phyloP scores from a whole-genome alignment of 92 coral and sea anemone genomes.

The Virgularia gustaviana region DNA sequence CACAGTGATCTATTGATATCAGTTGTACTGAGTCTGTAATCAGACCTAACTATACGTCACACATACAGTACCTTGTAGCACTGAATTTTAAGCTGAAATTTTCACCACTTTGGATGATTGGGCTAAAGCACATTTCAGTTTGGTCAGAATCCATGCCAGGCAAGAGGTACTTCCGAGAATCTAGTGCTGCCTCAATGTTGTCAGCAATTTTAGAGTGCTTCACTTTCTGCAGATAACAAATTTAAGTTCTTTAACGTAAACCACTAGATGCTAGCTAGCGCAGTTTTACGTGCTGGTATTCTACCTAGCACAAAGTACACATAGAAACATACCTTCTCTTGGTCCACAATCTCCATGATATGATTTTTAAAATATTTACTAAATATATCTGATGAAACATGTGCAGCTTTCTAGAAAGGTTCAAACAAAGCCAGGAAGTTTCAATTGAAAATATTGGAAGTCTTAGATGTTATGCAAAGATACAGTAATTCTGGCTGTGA shows the following conservation, averaged over 20 bases:
- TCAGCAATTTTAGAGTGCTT: slow-evolving; percentile 95
- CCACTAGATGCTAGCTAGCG: no score
- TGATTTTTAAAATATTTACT: slow-evolving; percentile 91
- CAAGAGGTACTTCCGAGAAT: slow-evolving; percentile 74
- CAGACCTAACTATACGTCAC: background rate
- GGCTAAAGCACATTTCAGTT: slow-evolving; percentile 98
- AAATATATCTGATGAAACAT: slow-evolving; percentile 91
- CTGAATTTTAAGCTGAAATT: slow-evolving; percentile 96
- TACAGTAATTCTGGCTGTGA: no score
- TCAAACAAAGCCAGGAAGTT: background rate
- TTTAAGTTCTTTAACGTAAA: no score
- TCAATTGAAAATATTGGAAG: no score
- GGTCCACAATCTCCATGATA: slow-evolving; percentile 97
- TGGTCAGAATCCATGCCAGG: slow-evolving; percentile 96
- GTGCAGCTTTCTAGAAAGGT: slow-evolving; percentile 89
- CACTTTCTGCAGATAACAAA: slow-evolving; percentile 61
- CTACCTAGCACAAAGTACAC: no score
- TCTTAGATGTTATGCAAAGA: no score
- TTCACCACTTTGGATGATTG: slow-evolving; percentile 95
- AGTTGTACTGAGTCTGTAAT: background rate
- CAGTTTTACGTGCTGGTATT: no score
- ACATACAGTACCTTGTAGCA: slow-evolving; percentile 93
- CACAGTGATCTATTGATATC: background rate
- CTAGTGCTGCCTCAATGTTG: slow-evolving; percentile 77
- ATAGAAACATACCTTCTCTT: slow-evolving; percentile 93